phyloP scores from a whole-genome alignment of 1,140 invertebrate genomes.

The Drosophila guanche region DNA sequence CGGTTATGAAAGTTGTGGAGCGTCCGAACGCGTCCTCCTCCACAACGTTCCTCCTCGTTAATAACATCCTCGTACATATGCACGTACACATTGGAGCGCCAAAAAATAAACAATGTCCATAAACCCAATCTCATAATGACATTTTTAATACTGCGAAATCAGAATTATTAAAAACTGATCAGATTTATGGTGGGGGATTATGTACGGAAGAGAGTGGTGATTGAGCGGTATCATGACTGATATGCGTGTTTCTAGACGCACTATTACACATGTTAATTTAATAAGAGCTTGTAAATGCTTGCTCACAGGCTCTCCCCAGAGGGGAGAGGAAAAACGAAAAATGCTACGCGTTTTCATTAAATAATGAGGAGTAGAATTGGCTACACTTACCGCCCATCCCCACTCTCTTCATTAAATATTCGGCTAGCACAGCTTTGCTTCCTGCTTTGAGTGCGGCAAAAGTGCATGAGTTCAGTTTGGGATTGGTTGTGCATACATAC shows the following conservation, averaged over 20 bases:
- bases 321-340: slow-evolving; percentile 27
- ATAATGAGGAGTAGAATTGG: slow-evolving; percentile 61
- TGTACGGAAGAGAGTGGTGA: background rate
- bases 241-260: slow-evolving; percentile 73
- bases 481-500: slow-evolving; percentile 55
- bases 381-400: slow-evolving; percentile 31
- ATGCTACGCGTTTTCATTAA: slow-evolving; percentile 76
- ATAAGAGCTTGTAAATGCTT: slow-evolving; percentile 79
- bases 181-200: background rate
- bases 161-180: slow-evolving; percentile 38
- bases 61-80: background rate
- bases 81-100: background rate
- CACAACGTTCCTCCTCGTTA: too few relatives aligned
- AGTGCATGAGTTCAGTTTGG: slow-evolving; percentile 52
- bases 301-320: slow-evolving; percentile 44
- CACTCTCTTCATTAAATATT: slow-evolving; percentile 63
- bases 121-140: too few relatives aligned
- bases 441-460: slow-evolving; percentile 62
- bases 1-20: too few relatives aligned
- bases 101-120: too few relatives aligned
- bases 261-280: slow-evolving; percentile 80
- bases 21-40: too few relatives aligned
- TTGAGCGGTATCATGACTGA: slow-evolving; percentile 15
- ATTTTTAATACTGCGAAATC: slow-evolving; percentile 39
- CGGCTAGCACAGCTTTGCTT: slow-evolving; percentile 59